A percentile compares a stretch with the other conserved stretches of the same genome.
Conservation (phyloP, 2,797 vertebrate species). For the Propithecus perrieri region DNA sequence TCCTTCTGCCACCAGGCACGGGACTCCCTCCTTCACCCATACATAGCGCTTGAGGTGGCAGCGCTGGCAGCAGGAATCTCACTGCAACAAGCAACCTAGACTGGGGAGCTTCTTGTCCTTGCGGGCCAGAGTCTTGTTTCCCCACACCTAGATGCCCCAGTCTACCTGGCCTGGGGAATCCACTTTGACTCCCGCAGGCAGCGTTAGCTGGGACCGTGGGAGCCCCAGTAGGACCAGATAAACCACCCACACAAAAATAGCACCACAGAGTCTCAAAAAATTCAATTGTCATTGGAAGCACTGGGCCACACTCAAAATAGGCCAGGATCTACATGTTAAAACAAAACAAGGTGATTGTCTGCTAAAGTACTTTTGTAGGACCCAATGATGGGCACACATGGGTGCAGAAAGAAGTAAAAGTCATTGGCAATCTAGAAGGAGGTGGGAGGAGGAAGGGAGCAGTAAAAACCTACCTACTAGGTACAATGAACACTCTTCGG, state of each 20-base stretch:
- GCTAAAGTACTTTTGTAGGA: background rate
- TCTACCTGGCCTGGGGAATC: background rate
- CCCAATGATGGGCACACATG: too few species aligned
- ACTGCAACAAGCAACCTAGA: fast-evolving
- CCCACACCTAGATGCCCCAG: fast-evolving
- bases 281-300: background rate
- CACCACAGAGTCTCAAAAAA: background rate
- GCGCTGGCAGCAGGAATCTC: background rate
- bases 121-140: background rate
- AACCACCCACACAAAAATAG: background rate
- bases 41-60: background rate
- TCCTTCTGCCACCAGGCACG: background rate
- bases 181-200: background rate
- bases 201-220: background rate
- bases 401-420: too few species aligned
- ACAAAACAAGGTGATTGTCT: fast-evolving
- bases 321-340: background rate
- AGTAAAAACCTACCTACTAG: too few species aligned
- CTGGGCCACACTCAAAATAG: background rate
- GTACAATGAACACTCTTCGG: too few species aligned
- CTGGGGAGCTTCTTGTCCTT: background rate
- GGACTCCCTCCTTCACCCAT: too few species aligned
- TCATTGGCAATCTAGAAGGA: too few species aligned
- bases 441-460: too few species aligned
- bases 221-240: background rate